phyloP scores from a whole-genome alignment of 2,797 vertebrate species.

The Falco biarmicus region DNA sequence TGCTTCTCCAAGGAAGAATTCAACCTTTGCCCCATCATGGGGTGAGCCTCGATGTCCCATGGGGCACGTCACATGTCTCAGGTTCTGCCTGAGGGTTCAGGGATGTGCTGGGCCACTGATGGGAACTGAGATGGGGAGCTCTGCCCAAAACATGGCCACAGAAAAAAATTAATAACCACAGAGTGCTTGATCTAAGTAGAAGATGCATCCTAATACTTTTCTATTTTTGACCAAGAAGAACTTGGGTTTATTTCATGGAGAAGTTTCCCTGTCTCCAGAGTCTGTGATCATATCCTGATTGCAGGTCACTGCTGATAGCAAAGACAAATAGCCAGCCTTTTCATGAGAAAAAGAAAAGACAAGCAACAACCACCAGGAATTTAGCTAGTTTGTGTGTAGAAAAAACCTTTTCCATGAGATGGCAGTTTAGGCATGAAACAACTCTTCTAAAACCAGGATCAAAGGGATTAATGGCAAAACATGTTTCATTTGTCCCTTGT shows the following conservation, averaged over 20 bases:
- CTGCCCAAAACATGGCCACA: background rate
- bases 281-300: background rate
- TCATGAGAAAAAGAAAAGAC: background rate
- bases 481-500: background rate
- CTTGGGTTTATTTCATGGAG: background rate
- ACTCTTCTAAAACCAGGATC: background rate
- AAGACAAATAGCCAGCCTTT: background rate
- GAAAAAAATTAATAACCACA: background rate
- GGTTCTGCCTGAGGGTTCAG: background rate
- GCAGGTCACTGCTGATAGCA: background rate
- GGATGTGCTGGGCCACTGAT: rapidly evolving
- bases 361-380: background rate
- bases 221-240: background rate
- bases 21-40: background rate
- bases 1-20: background rate
- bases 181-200: background rate
- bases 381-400: background rate
- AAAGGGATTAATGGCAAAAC: background rate
- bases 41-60: background rate
- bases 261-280: background rate
- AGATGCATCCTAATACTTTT: background rate
- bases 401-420: background rate
- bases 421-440: background rate
- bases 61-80: rapidly evolving
- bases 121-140: background rate